phyloP scores from a whole-genome alignment of 1,140 invertebrate genomes.

The Nephotettix cincticeps region DNA sequence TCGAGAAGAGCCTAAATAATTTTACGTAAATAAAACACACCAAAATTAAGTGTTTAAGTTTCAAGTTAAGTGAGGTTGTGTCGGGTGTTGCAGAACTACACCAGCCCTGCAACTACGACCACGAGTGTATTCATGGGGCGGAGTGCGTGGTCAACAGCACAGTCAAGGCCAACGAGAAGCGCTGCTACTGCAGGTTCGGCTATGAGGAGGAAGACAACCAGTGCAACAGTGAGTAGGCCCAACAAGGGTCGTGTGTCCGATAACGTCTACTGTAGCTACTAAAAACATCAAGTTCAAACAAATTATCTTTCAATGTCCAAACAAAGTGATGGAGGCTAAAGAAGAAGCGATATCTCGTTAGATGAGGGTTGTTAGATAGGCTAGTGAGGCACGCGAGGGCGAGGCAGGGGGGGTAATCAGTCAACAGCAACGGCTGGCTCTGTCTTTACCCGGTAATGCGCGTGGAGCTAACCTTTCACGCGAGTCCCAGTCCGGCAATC shows the following conservation, averaged over 20 bases:
- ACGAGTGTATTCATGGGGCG: constrained; percentile 48
- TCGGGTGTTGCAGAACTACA: constrained; percentile 44
- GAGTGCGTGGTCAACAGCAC: constrained; percentile 45
- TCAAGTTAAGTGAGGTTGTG: too few relatives aligned
- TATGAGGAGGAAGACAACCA: constrained; percentile 46
- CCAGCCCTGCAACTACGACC: constrained; percentile 45
- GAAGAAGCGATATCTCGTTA: background rate
- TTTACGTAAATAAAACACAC: too few relatives aligned
- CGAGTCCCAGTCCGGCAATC: too few relatives aligned
- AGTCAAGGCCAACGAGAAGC: constrained; percentile 42
- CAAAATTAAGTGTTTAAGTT: too few relatives aligned
- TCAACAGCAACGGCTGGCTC: background rate
- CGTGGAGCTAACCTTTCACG: background rate
- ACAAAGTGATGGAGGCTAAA: background rate
- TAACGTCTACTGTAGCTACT: too few relatives aligned
- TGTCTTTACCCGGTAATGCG: constrained; percentile 11
- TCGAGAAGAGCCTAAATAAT: too few relatives aligned
- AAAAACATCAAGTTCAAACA: too few relatives aligned
- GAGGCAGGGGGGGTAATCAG: background rate
- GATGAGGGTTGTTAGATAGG: background rate
- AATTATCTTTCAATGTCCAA: too few relatives aligned
- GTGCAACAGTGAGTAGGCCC: constrained; percentile 45
- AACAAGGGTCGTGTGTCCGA: too few relatives aligned
- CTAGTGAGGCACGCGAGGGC: background rate
- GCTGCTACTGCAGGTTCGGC: constrained; percentile 48